Percentiles rank a stretch among this genome's conserved stretches.
phyloP scores from a whole-genome alignment of 2,888 invertebrate genomes.

The Drosophila tripunctata region DNA sequence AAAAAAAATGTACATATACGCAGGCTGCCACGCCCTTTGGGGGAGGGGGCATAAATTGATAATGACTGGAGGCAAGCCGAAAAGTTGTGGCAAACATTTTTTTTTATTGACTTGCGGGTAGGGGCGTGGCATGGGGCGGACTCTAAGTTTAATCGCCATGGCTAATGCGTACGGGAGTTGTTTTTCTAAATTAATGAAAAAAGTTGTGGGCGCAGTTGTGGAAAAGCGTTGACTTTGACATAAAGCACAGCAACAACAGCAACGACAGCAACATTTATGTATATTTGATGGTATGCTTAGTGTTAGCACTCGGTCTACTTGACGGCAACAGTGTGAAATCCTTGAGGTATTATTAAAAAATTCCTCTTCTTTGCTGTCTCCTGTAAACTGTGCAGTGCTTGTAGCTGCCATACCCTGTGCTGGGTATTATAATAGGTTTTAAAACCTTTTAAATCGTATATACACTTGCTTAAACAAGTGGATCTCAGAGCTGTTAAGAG shows the following conservation, averaged over 20 bases:
- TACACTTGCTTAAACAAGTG: too few relatives aligned
- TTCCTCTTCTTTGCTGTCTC: conserved; percentile 35
- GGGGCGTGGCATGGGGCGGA: neutral
- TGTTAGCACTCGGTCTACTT: conserved; percentile 26
- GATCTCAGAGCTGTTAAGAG: too few relatives aligned
- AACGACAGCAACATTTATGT: conserved; percentile 53
- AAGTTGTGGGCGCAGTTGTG: conserved; percentile 65
- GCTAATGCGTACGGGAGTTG: conserved; percentile 46
- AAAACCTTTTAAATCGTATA: too few relatives aligned
- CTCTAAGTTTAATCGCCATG: conserved; percentile 55
- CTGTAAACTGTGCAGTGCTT: conserved; percentile 44
- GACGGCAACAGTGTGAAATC: conserved; percentile 44
- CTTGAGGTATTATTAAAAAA: conserved; percentile 77
- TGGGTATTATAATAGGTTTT: neutral
- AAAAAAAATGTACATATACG: conserved; percentile 43
- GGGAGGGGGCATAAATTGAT: conserved; percentile 58
- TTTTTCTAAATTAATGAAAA: conserved; percentile 70
- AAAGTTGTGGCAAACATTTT: conserved; percentile 62
- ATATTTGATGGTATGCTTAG: conserved; percentile 55
- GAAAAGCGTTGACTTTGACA: conserved; percentile 39
- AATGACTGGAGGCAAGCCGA: conserved; percentile 52
- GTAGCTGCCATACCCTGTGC: too few relatives aligned
- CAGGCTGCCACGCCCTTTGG: conserved; percentile 8
- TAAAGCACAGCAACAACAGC: conserved; percentile 16
- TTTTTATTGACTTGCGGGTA: conserved; percentile 49